Evolutionary conservation across 2,113 vertebrate species (phyloP).

Genomic region (Puffinus mauretanicus): DNA sequence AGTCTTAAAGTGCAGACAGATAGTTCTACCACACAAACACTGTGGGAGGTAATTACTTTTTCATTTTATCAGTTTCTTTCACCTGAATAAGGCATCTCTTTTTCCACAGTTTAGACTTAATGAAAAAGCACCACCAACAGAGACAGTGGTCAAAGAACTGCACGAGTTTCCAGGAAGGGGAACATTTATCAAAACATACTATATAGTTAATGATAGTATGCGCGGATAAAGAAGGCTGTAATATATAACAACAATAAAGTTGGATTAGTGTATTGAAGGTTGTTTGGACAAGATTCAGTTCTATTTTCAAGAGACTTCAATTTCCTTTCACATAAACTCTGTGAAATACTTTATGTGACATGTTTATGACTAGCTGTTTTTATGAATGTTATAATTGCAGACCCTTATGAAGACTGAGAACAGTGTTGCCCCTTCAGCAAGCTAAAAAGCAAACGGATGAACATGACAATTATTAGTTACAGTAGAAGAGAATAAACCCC

Average conservation of each 20-base stretch:
- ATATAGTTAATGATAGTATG: slow-evolving; percentile 68
- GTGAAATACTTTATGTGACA: slow-evolving; percentile 69
- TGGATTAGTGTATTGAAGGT: slow-evolving; percentile 62
- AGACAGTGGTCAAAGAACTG: slow-evolving; percentile 15
- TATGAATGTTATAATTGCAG: slow-evolving; percentile 65
- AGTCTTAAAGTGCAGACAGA: not conserved
- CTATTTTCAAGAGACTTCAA: slow-evolving; percentile 78
- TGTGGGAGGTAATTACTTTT: slow-evolving; percentile 24
- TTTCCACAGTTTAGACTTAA: slow-evolving; percentile 56
- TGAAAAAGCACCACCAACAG: slow-evolving; percentile 21
- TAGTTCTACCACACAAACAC: not conserved
- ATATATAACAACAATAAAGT: slow-evolving; percentile 82
- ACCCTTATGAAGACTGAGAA: slow-evolving; percentile 51
- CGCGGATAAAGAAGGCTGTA: slow-evolving; percentile 65
- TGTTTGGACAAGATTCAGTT: slow-evolving; percentile 83
- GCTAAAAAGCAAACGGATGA: slow-evolving; percentile 52
- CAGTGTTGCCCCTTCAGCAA: slow-evolving; percentile 45
- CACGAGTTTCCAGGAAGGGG: slow-evolving; percentile 2
- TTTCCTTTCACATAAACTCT: slow-evolving; percentile 77
- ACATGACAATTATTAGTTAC: not conserved
- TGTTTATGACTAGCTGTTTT: slow-evolving; percentile 68
- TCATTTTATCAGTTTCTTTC: slow-evolving; percentile 5
- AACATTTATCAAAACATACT: slow-evolving; percentile 70
- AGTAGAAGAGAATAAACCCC: not conserved
- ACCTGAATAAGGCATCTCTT: slow-evolving; percentile 2